Base-by-base conservation (phyloP, 2,888 invertebrate genomes). In the Notodonta dromedarius region DNA sequence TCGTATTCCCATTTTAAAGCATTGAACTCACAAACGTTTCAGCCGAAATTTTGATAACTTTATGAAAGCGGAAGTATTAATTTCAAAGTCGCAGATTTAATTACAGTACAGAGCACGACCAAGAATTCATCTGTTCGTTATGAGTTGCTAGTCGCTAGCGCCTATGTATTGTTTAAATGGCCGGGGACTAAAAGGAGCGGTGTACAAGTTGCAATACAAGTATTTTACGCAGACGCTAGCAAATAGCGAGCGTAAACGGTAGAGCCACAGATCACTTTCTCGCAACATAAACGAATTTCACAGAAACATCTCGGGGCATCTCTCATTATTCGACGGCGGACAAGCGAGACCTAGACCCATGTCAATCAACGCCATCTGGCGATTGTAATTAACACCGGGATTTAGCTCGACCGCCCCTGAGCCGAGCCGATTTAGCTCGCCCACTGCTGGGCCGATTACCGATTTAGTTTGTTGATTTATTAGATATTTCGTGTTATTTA, bases 311-410 rank as follows among this genome's bases (percentile, higher is more conserved):
- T 35, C 35, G 35, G 13, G 13, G 12, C 53, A 35, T 32, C 53
- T n/a, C 11, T 53, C 35, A 53, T 53, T 35, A 53, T 35, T 35
- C 53, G 32, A 35, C 35, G 12, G 35, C 53, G 39, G n/a, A 9
- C 50, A 7, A n/a, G 50, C 50, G 50, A n/a, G 50, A 50, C 16
- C 46, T 16, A 16, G 16, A 50, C 76, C 76, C 74, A 71, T 67
- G 74, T 76, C 76, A 74, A 73, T 74, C 77, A 67, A 58, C 71
- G 76, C 74, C 74, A 71, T 71, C 74, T 69, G 64, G 56, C 55
- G 57, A 16, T 44, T 59, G 67, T 71, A 74, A 74, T 76, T 74
- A 76, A 65, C 77, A 65, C 66, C 55, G 59, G 62, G 55, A 44
- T 48, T 54, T 57, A 53, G 35, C 52, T 32, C 4, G 42, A 32